Percentiles rank a stretch among this genome's conserved stretches.
Evolutionary conservation across 2,888 invertebrate genomes (phyloP).

Genomic region (Phaonia tiefii): DNA sequence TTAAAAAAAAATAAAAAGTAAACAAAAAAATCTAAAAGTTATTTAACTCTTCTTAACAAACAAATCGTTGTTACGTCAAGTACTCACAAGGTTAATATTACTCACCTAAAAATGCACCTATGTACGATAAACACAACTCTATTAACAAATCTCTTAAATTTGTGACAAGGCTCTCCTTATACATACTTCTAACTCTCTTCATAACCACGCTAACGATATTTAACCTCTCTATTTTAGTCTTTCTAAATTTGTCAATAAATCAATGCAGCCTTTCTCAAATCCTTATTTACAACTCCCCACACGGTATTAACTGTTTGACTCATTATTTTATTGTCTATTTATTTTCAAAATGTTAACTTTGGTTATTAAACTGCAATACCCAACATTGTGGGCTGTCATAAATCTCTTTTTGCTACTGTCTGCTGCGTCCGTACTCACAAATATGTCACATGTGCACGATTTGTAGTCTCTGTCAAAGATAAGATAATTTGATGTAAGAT

Average conservation of each 20-base stretch:
- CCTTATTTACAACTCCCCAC: not conserved
- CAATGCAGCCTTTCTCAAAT: not conserved
- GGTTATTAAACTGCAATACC: too few relatives aligned
- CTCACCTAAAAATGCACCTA: too few relatives aligned
- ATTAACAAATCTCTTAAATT: too few relatives aligned
- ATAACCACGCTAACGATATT: too few relatives aligned
- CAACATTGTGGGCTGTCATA: not conserved
- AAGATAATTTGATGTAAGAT: slow-evolving; percentile 30
- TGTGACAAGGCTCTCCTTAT: too few relatives aligned
- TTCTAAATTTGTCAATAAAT: not conserved
- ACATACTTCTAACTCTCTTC: too few relatives aligned
- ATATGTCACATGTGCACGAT: slow-evolving; percentile 21
- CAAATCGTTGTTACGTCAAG: too few relatives aligned
- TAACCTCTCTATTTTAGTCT: not conserved
- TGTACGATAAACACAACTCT: too few relatives aligned
- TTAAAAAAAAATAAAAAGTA: too few relatives aligned
- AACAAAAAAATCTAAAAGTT: too few relatives aligned
- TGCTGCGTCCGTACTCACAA: not conserved
- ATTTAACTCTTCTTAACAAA: too few relatives aligned
- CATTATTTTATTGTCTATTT: not conserved
- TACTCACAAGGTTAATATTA: too few relatives aligned
- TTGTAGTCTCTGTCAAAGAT: slow-evolving; percentile 9
- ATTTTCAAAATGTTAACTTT: not conserved
- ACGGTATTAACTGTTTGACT: not conserved
- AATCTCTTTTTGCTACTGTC: slow-evolving; percentile 1